Percentiles rank a stretch among this genome's conserved stretches.
Conservation (phyloP, 2,888 invertebrate species). For the Steinernema carpocapsae region DNA sequence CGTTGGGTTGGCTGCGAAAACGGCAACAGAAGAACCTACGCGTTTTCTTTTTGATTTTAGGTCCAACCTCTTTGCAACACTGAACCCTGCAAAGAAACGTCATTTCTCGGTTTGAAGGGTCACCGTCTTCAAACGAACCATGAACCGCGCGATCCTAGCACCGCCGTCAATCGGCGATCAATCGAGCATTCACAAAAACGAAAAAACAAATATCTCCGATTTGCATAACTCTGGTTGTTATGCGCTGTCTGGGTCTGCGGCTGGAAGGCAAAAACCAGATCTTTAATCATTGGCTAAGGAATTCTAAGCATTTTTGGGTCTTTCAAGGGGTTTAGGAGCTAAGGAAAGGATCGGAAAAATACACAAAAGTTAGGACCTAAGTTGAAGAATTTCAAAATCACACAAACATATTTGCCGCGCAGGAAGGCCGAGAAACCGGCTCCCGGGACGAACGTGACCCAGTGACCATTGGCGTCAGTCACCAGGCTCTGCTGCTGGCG, state of each 20-base stretch:
- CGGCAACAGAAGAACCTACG: too few species aligned
- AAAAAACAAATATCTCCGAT: slow-evolving; percentile 8
- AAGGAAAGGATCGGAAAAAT: too few species aligned
- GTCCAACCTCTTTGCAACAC: too few species aligned
- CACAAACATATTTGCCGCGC: slow-evolving; percentile 28
- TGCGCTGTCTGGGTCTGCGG: not conserved
- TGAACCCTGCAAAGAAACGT: not conserved
- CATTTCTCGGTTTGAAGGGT: slow-evolving; percentile 1
- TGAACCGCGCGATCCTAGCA: not conserved
- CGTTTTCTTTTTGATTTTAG: too few species aligned
- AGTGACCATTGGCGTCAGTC: slow-evolving; percentile 29
- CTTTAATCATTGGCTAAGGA: too few species aligned
- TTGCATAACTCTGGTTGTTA: not conserved
- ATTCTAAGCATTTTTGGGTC: too few species aligned
- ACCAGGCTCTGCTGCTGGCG: slow-evolving; percentile 7
- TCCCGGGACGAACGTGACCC: slow-evolving; percentile 5
- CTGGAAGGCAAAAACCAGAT: too few species aligned
- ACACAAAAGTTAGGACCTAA: too few species aligned
- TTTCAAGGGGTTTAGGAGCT: too few species aligned
- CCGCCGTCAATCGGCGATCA: not conserved
- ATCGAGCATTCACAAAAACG: not conserved
- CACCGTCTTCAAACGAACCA: not conserved
- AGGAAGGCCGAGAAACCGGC: not conserved
- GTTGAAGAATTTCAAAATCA: slow-evolving; percentile 26
- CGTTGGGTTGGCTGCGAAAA: too few species aligned